These are phyloP conservation scores for Myotis vivesi DNA, from an alignment of 2,797 vertebrate species.

Conservation along the genomic window DNA sequence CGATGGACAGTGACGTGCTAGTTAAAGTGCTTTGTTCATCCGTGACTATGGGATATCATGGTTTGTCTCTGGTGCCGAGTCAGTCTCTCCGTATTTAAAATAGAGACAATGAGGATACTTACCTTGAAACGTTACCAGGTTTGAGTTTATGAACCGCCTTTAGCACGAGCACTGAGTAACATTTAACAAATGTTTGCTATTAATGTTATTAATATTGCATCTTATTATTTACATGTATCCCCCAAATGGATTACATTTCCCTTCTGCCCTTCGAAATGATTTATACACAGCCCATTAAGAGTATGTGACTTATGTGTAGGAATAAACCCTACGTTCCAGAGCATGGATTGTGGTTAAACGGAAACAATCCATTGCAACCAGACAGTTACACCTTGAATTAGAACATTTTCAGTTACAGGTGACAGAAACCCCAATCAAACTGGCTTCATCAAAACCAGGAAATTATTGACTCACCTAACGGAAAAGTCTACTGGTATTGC, in stretches of 20 bases:
- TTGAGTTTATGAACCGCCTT: neutral
- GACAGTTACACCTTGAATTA: slow-evolving; percentile 11
- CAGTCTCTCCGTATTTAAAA: neutral
- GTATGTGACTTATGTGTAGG: neutral
- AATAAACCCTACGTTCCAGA: neutral
- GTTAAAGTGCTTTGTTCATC: accelerated
- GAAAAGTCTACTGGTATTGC: neutral
- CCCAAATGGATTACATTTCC: neutral
- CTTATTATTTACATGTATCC: neutral
- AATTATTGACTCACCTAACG: neutral
- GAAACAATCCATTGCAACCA: neutral
- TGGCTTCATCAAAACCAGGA: neutral
- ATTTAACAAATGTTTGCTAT: neutral
- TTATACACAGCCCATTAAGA: neutral
- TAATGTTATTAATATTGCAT: neutral
- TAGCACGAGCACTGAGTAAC: neutral
- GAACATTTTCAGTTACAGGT: neutral
- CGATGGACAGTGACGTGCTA: neutral
- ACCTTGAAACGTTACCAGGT: neutral
- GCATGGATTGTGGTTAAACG: neutral
- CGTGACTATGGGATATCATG: neutral
- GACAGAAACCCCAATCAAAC: slow-evolving; percentile 10
- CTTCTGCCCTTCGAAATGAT: neutral
- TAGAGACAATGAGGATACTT: neutral
- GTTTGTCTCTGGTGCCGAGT: neutral